These are phyloP conservation scores for Meandrina meandrites DNA, from an alignment of 92 coral and sea anemone species.

Conservation along the genomic window DNA sequence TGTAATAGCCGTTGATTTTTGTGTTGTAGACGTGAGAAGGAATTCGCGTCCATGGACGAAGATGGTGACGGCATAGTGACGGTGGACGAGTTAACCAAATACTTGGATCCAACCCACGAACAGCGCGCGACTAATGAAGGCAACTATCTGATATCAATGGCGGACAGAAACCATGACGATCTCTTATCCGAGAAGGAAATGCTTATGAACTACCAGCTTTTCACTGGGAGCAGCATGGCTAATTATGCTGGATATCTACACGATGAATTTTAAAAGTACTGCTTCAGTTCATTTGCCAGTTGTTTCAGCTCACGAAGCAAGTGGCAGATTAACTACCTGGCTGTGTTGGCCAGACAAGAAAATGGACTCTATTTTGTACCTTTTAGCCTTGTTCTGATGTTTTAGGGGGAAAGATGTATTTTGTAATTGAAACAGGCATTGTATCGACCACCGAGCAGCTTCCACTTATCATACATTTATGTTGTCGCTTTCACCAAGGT, in stretches of 20 bases:
- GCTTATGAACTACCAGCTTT: conserved; percentile 87
- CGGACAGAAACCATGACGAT: conserved; percentile 80
- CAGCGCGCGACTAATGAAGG: conserved; percentile 95
- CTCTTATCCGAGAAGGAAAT: conserved; percentile 81
- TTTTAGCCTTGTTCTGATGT: not conserved
- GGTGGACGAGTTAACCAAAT: conserved; percentile 68
- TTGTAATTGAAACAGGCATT: not conserved
- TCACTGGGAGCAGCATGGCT: conserved; percentile 93
- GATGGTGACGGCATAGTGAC: conserved; percentile 79
- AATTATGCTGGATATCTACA: conserved; percentile 81
- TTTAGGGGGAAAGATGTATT: not conserved
- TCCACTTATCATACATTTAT: not conserved
- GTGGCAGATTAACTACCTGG: not conserved
- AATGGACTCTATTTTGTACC: not conserved
- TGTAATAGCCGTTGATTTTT: not conserved
- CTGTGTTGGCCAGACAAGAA: not conserved
- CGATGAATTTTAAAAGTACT: conserved; percentile 79
- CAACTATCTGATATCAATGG: conserved; percentile 73
- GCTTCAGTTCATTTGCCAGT: not conserved
- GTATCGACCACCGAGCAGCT: not conserved
- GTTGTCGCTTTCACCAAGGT: no score
- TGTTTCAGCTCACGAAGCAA: not conserved
- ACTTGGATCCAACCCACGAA: conserved; percentile 86
- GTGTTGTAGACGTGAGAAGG: conserved; percentile 69
- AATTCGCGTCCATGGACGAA: conserved; percentile 80